Evolutionary conservation across 2,113 vertebrate species (phyloP).

Genomic region (Orcinus orca): DNA sequence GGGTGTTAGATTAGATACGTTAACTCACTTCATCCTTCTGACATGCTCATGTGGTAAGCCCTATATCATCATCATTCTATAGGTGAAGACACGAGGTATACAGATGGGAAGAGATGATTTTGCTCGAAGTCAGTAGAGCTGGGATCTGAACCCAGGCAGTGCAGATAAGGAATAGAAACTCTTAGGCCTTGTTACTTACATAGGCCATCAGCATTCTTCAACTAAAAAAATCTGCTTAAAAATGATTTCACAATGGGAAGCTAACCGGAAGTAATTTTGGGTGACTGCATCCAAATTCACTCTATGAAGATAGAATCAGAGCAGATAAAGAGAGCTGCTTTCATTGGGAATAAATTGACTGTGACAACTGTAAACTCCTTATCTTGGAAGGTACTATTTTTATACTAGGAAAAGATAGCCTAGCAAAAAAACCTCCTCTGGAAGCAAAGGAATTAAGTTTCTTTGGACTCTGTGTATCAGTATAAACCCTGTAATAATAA

Average conservation of each 20-base stretch:
- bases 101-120: neutral
- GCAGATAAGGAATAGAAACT: neutral
- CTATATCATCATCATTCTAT: neutral
- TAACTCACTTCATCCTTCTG: neutral
- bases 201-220: neutral
- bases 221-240: neutral
- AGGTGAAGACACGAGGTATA: neutral
- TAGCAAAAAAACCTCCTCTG: neutral
- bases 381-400: constrained; percentile 4
- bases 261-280: neutral
- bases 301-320: neutral
- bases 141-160: neutral
- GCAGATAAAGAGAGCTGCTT: neutral
- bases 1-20: neutral
- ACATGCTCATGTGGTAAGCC: neutral
- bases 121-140: neutral
- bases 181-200: neutral
- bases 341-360: neutral
- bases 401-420: neutral
- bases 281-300: neutral
- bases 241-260: neutral
- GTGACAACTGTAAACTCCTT: neutral
- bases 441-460: neutral
- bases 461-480: neutral
- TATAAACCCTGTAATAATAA: neutral